A percentile compares a stretch with the other conserved stretches of the same genome.
These are phyloP conservation scores for Sceloporus undulatus DNA, from an alignment of 2,113 vertebrate genomes.

Conservation along the genomic window DNA sequence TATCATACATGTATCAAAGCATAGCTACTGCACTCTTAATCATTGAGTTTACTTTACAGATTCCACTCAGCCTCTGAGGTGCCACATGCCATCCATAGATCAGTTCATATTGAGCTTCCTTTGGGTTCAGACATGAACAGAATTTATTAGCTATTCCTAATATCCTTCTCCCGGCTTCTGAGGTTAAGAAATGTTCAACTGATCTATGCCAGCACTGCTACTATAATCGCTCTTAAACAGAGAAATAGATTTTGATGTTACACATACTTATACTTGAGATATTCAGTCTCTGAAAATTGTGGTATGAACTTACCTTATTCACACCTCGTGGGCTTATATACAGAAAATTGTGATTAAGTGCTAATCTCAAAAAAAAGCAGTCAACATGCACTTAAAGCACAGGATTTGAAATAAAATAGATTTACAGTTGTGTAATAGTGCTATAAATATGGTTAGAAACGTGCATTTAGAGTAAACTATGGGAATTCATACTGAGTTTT, in stretches of 20 bases:
- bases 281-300: no score
- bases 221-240: neutral
- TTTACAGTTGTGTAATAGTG: neutral
- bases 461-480: neutral
- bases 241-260: neutral
- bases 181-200: conserved; percentile 8
- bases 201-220: neutral
- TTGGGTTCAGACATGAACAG: neutral
- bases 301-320: no score
- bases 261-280: no score
- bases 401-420: neutral
- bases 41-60: neutral
- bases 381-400: neutral
- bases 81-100: neutral
- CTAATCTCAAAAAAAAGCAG: neutral
- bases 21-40: no score
- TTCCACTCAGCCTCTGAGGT: neutral
- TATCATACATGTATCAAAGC: no score
- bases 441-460: neutral
- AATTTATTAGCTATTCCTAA: conserved; percentile 10
- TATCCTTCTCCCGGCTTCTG: neutral
- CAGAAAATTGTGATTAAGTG: neutral
- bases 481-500: neutral
- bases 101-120: conserved; percentile 11
- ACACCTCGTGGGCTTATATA: no score